Evolutionary conservation across 2,888 invertebrate species (phyloP).

Genomic region (Cryptus armator): DNA sequence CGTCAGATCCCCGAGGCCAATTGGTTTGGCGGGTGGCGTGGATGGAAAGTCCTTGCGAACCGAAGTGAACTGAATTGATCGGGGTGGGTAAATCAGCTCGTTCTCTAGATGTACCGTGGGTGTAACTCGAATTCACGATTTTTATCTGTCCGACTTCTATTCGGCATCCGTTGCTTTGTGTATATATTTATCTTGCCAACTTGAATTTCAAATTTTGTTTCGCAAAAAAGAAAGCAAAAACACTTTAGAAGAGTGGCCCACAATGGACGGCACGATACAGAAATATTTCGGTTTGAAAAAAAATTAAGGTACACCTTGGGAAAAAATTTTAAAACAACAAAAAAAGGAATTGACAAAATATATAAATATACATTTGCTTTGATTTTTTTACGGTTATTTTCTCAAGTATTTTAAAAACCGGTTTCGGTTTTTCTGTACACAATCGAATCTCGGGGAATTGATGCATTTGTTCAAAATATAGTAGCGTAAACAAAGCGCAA

Average conservation of each 20-base stretch:
- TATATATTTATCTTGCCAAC: not conserved
- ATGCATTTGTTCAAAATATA: too few species aligned
- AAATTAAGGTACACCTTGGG: too few species aligned
- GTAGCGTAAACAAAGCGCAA: too few species aligned
- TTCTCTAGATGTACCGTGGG: not conserved
- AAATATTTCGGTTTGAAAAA: too few species aligned
- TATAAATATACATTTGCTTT: too few species aligned
- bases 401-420: too few species aligned
- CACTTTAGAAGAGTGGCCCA: not conserved
- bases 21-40: constrained; percentile 54
- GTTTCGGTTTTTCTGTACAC: too few species aligned
- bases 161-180: not conserved
- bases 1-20: constrained; percentile 65
- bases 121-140: constrained; percentile 20
- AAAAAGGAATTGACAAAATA: too few species aligned
- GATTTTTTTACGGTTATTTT: too few species aligned
- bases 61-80: constrained; percentile 41
- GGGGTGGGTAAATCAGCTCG: constrained; percentile 28
- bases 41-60: constrained; percentile 48
- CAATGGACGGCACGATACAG: too few species aligned
- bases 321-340: too few species aligned
- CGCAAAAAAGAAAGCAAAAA: not conserved
- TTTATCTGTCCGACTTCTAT: constrained; percentile 22
- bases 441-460: too few species aligned
- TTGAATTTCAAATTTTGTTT: not conserved